Percentiles rank a stretch among this genome's conserved stretches.
Conservation (phyloP, 2,888 invertebrate species). For the Silvanus unidentatus region DNA sequence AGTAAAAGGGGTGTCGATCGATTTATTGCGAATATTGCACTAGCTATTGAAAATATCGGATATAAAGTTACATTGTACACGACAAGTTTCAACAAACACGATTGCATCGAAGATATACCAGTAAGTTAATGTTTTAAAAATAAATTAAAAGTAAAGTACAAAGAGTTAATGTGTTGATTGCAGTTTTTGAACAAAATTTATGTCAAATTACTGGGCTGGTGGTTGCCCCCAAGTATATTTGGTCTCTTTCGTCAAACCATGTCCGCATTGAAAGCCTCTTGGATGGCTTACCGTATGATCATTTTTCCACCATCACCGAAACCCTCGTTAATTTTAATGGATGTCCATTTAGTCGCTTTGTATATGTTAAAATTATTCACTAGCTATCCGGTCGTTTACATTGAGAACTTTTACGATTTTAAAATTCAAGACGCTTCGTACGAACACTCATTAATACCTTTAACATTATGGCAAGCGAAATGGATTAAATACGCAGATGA, state of each 20-base stretch:
- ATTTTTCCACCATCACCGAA: conserved; percentile 31
- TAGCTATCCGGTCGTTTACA: conserved; percentile 32
- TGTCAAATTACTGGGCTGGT: conserved; percentile 32
- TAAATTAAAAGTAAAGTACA: not conserved
- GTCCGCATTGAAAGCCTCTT: conserved; percentile 26
- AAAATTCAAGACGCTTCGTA: conserved; percentile 23
- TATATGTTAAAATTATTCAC: conserved; percentile 33
- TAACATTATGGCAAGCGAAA: conserved; percentile 32
- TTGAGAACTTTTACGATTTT: conserved; percentile 30
- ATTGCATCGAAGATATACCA: conserved; percentile 31
- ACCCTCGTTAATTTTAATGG: conserved; percentile 35
- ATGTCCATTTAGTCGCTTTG: conserved; percentile 32
- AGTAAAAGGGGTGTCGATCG: conserved; percentile 33
- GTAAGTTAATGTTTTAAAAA: conserved; percentile 20
- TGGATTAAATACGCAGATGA: conserved; percentile 36
- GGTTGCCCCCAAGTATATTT: conserved; percentile 34
- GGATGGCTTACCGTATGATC: conserved; percentile 33
- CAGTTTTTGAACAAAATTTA: conserved; percentile 28
- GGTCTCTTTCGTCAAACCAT: conserved; percentile 25
- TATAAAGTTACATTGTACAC: conserved; percentile 36
- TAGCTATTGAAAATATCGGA: conserved; percentile 32
- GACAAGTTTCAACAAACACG: conserved; percentile 27
- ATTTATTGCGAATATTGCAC: conserved; percentile 36
- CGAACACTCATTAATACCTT: conserved; percentile 30
- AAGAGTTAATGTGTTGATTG: conserved; percentile 8